Evolutionary conservation across 2,797 vertebrate genomes (phyloP).

Genomic region (Acipenser ruthenus): DNA sequence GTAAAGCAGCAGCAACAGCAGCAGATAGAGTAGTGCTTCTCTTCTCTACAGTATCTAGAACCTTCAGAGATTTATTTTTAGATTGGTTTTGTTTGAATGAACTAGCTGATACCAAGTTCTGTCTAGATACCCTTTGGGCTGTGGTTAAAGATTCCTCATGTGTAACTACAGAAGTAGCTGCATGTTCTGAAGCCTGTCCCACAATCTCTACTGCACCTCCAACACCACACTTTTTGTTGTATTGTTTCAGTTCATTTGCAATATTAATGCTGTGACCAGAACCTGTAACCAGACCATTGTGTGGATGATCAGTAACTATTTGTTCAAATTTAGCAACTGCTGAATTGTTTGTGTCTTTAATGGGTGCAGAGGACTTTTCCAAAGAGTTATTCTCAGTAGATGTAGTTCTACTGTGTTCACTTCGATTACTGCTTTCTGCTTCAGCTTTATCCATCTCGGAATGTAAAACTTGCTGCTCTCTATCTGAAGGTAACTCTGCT

Average conservation of each 20-base stretch:
- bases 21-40: too few species aligned
- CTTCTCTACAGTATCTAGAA: too few species aligned
- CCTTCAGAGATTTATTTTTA: too few species aligned
- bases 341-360: neutral
- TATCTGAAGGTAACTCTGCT: too few species aligned
- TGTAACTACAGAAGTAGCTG: neutral
- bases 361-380: neutral
- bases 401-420: neutral
- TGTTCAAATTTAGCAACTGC: neutral
- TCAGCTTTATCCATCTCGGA: neutral
- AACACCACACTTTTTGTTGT: neutral
- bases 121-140: neutral
- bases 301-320: neutral
- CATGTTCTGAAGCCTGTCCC: neutral
- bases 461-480: neutral
- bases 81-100: too few species aligned
- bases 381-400: neutral
- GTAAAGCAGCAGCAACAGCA: too few species aligned
- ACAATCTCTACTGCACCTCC: neutral
- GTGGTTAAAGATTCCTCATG: neutral
- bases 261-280: neutral
- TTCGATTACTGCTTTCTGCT: neutral
- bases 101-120: constrained; percentile 15
- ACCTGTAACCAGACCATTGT: neutral
- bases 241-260: neutral